phyloP scores from a whole-genome alignment of 2,888 invertebrate genomes.

The Willowsia nigromaculata region DNA sequence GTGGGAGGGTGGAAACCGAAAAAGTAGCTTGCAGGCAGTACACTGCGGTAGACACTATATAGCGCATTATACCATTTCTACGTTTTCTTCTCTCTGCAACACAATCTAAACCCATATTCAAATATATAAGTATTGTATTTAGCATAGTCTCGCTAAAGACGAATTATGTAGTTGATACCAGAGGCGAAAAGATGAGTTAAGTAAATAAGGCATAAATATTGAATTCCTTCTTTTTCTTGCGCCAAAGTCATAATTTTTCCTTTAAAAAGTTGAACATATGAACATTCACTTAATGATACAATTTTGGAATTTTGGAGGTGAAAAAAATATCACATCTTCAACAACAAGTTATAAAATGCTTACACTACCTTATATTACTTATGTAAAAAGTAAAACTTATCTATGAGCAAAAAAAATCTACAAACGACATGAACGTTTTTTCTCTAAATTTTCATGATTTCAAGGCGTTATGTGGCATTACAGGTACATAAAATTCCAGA shows the following conservation, averaged over 20 bases:
- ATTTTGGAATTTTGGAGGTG: constrained; percentile 2
- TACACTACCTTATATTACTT: too few relatives aligned
- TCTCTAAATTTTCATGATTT: constrained; percentile 41
- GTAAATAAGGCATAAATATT: constrained; percentile 50
- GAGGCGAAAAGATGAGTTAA: constrained; percentile 56
- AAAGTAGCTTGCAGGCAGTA: constrained; percentile 61
- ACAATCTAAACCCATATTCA: not conserved
- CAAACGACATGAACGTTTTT: not conserved
- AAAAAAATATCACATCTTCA: not conserved
- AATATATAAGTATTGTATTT: not conserved
- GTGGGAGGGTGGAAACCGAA: constrained; percentile 65
- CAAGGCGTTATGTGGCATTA: constrained; percentile 28
- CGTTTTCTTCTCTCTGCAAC: not conserved
- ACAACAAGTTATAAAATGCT: too few relatives aligned
- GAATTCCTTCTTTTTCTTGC: constrained; percentile 34
- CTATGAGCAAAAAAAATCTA: too few relatives aligned
- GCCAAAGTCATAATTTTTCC: constrained; percentile 48
- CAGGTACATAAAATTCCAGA: constrained; percentile 56
- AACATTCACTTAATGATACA: constrained; percentile 50
- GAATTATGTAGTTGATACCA: constrained; percentile 44
- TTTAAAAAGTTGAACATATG: constrained; percentile 54
- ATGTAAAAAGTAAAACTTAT: too few relatives aligned
- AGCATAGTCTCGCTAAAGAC: constrained; percentile 19
- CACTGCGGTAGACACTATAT: not conserved
- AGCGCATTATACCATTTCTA: not conserved